A percentile compares a stretch with the other conserved stretches of the same genome.
phyloP scores from a whole-genome alignment of 2,888 invertebrate genomes.

The Portevinia maculata region DNA sequence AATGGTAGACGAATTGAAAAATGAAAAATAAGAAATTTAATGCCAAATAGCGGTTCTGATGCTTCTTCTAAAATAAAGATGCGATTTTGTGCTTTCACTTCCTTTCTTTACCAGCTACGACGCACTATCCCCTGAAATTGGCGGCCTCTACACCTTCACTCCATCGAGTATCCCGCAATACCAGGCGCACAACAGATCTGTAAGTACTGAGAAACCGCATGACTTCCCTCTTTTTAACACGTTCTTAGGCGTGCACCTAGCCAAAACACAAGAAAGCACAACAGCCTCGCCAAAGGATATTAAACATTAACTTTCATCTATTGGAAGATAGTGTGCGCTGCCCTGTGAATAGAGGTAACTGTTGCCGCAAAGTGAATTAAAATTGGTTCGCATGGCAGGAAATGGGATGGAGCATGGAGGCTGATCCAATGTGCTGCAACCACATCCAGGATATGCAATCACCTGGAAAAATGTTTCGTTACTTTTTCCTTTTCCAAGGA shows the following conservation, averaged over 20 bases:
- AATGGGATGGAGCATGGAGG: background rate
- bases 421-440: slow-evolving; percentile 43
- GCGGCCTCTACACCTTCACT: slow-evolving; percentile 24
- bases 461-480: slow-evolving; percentile 71
- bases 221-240: slow-evolving; percentile 61
- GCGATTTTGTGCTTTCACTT: slow-evolving; percentile 47
- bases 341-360: slow-evolving; percentile 6
- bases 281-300: slow-evolving; percentile 61
- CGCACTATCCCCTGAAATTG: background rate
- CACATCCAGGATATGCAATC: slow-evolving; percentile 70
- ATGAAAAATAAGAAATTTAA: slow-evolving; percentile 31
- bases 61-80: slow-evolving; percentile 50
- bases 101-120: slow-evolving; percentile 27
- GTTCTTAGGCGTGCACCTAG: slow-evolving; percentile 28
- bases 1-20: slow-evolving; percentile 5
- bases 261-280: slow-evolving; percentile 49
- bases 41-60: slow-evolving; percentile 41
- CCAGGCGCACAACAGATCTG: slow-evolving; percentile 57
- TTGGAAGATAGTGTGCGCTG: slow-evolving; percentile 22
- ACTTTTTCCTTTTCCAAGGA: slow-evolving; percentile 11
- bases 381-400: slow-evolving; percentile 6
- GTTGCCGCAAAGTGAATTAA: slow-evolving; percentile 68
- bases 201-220: slow-evolving; percentile 57
- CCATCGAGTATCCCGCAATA: slow-evolving; percentile 37
- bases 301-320: slow-evolving; percentile 68